Percentiles rank a stretch among this genome's conserved stretches.
phyloP scores from a whole-genome alignment of 2,113 vertebrate genomes.

The Sinocyclocheilus anophthalmus region DNA sequence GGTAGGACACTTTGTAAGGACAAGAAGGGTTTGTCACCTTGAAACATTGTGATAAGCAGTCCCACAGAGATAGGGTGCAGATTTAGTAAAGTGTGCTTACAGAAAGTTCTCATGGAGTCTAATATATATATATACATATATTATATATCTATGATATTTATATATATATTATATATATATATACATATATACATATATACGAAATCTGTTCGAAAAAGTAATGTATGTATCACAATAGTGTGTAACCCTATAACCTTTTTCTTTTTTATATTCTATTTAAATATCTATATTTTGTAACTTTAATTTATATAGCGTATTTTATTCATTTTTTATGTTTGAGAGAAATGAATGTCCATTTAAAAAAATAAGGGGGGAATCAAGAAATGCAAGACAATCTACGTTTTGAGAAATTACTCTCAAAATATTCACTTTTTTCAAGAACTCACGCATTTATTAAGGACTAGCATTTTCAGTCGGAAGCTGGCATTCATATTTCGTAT shows the following conservation, averaged over 20 bases:
- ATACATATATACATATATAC: no score
- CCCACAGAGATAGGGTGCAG: no score
- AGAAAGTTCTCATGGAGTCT: no score
- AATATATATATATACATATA: no score
- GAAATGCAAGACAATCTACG: background rate
- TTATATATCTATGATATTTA: no score
- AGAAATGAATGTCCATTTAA: background rate
- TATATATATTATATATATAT: no score
- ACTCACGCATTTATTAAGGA: background rate
- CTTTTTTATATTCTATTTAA: background rate
- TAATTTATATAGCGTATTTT: background rate
- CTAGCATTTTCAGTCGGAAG: background rate
- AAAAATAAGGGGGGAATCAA: no score
- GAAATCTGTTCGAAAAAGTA: background rate
- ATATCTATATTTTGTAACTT: background rate
- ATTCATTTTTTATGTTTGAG: background rate
- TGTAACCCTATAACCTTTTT: background rate
- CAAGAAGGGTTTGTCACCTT: slow-evolving; percentile 33
- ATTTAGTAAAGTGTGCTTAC: no score
- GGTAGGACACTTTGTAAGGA: slow-evolving; percentile 29
- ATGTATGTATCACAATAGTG: background rate
- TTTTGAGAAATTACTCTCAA: background rate
- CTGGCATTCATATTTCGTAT: background rate
- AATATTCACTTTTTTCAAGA: background rate
- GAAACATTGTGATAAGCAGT: slow-evolving; percentile 14